Conservation (phyloP, 2,888 invertebrate species). For the Stenodera caucasica region DNA sequence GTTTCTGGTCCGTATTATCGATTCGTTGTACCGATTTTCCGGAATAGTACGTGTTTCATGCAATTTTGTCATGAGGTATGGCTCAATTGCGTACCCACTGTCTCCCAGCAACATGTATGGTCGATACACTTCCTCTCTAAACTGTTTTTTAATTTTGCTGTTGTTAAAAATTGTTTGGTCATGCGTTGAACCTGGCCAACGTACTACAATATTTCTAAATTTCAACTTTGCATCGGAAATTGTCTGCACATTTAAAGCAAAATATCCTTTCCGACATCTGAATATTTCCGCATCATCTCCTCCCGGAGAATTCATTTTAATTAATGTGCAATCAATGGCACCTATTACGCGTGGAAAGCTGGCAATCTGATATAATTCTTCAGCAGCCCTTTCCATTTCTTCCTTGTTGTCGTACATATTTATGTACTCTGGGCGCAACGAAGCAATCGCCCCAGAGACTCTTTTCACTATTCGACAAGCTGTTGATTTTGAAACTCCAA, state of each 20-base stretch:
- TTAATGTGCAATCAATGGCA: no score
- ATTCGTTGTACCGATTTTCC: conserved; percentile 18
- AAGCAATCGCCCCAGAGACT: no score
- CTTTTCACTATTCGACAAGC: no score
- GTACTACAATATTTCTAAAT: conserved; percentile 6
- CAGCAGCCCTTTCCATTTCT: no score
- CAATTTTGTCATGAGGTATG: conserved; percentile 19
- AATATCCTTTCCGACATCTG: neutral
- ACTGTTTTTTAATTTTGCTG: conserved; percentile 23
- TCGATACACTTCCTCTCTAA: conserved; percentile 16
- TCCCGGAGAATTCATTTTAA: neutral
- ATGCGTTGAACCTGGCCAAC: conserved; percentile 8
- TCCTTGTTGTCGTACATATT: no score
- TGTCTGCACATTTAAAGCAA: conserved; percentile 9
- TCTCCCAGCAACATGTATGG: conserved; percentile 13
- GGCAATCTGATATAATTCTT: no score
- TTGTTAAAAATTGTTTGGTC: conserved; percentile 26
- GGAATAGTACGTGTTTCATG: conserved; percentile 6
- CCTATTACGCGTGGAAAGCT: no score
- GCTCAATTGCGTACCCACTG: conserved; percentile 14
- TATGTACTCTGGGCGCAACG: no score
- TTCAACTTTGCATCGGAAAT: neutral
- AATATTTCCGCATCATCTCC: neutral
- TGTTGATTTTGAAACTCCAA: no score
- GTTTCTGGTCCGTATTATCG: conserved; percentile 15